Evolutionary conservation across 2,113 vertebrate species (phyloP).

Genomic region (Pyxicephalus adspersus): DNA sequence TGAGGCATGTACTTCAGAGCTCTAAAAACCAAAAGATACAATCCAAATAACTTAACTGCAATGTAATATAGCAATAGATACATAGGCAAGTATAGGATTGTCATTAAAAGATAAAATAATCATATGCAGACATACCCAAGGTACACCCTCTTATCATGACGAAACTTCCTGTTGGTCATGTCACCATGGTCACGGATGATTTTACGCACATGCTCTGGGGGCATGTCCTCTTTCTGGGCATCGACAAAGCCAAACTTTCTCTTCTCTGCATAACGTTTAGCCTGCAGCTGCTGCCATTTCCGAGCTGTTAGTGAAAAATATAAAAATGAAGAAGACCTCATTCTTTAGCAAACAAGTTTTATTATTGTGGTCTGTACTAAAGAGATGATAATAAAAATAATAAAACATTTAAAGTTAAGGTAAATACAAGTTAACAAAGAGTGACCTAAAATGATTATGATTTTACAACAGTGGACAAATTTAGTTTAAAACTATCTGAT

Average conservation of each 20-base stretch:
- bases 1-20: slow-evolving; percentile 99
- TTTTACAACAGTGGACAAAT: too few species aligned
- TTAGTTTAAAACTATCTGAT: too few species aligned
- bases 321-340: not conserved
- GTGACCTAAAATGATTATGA: too few species aligned
- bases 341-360: too few species aligned
- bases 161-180: slow-evolving; percentile 98
- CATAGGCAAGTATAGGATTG: not conserved
- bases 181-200: slow-evolving; percentile 98
- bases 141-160: slow-evolving; percentile 97
- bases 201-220: slow-evolving; percentile 95
- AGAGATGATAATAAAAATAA: too few species aligned
- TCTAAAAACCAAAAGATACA: slow-evolving; percentile 63
- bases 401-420: too few species aligned
- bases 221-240: slow-evolving; percentile 99
- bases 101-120: too few species aligned
- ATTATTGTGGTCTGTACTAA: too few species aligned
- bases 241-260: slow-evolving; percentile 99
- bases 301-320: slow-evolving; percentile 73
- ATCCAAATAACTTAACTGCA: not conserved
- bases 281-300: slow-evolving; percentile 98
- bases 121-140: slow-evolving; percentile 79
- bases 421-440: too few species aligned
- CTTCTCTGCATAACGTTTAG: slow-evolving; percentile 97
- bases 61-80: not conserved